Conservation (phyloP, 2,888 invertebrate species). For the Dinocampus coccinellae region DNA sequence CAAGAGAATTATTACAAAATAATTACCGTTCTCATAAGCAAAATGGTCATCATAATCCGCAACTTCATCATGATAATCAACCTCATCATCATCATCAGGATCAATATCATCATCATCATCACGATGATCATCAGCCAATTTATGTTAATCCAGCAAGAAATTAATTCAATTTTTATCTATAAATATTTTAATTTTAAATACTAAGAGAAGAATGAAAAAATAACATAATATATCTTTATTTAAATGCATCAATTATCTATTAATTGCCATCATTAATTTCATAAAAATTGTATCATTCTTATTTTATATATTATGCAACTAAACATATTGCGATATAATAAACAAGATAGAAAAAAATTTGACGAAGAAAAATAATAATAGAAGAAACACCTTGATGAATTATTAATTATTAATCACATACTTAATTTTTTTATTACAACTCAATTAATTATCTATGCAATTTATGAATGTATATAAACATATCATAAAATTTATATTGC, state of each 20-base stretch:
- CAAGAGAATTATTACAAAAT: conserved; percentile 74
- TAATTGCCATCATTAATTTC: conserved; percentile 1
- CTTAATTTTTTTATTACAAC: not conserved
- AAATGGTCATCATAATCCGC: conserved; percentile 56
- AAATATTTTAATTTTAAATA: not conserved
- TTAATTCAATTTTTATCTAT: conserved; percentile 37
- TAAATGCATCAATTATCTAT: not conserved
- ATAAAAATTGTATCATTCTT: not conserved
- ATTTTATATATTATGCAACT: not conserved
- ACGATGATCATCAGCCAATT: conserved; percentile 49
- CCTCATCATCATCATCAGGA: conserved; percentile 46
- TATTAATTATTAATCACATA: not conserved
- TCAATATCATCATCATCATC: conserved; percentile 22
- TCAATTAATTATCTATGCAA: not conserved
- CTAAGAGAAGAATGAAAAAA: not conserved
- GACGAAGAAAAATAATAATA: not conserved
- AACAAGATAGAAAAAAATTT: not conserved
- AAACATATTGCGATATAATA: not conserved
- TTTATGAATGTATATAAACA: not conserved
- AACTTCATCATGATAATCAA: conserved; percentile 52
- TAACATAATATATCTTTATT: not conserved
- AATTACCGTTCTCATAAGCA: conserved; percentile 72
- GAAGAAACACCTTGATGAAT: not conserved
- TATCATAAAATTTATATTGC: not conserved
- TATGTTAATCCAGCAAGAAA: conserved; percentile 59